Percentiles rank a stretch among this genome's conserved stretches.
Conservation (phyloP, 2,113 vertebrate species). For the Plotosus lineatus region DNA sequence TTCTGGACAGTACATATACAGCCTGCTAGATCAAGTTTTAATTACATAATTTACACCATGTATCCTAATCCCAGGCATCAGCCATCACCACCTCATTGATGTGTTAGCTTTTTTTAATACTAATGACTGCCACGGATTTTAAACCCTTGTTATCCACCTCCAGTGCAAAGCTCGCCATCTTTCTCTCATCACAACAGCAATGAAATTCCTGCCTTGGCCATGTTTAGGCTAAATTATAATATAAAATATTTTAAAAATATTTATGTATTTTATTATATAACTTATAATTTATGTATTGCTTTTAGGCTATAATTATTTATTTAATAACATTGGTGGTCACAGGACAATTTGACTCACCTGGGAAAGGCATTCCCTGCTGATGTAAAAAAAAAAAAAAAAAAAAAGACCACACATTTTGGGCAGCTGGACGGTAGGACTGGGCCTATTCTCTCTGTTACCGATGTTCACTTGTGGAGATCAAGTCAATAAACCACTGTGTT, state of each 20-base stretch:
- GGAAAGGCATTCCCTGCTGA: conserved; percentile 22
- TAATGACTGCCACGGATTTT: background rate
- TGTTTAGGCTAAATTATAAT: too few species aligned
- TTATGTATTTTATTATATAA: too few species aligned
- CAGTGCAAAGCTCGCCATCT: background rate
- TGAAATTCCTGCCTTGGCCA: background rate
- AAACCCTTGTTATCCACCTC: conserved; percentile 2
- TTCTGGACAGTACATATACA: background rate
- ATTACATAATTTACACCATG: background rate
- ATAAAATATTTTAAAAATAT: too few species aligned
- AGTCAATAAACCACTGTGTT: conserved; percentile 51
- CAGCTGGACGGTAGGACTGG: conserved; percentile 15
- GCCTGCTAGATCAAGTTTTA: background rate
- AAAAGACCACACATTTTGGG: conserved; percentile 43
- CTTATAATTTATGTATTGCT: too few species aligned
- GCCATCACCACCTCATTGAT: background rate
- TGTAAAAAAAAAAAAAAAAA: conserved; percentile 27
- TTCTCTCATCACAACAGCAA: background rate
- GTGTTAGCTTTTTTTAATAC: background rate
- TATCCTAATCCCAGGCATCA: background rate
- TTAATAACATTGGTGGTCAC: conserved; percentile 15
- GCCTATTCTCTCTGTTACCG: conserved; percentile 20
- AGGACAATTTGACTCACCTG: conserved; percentile 35
- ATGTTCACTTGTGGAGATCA: conserved; percentile 25
- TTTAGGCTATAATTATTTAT: too few species aligned